Conservation (phyloP, 2,797 vertebrate species). For the Staurois parvus region DNA sequence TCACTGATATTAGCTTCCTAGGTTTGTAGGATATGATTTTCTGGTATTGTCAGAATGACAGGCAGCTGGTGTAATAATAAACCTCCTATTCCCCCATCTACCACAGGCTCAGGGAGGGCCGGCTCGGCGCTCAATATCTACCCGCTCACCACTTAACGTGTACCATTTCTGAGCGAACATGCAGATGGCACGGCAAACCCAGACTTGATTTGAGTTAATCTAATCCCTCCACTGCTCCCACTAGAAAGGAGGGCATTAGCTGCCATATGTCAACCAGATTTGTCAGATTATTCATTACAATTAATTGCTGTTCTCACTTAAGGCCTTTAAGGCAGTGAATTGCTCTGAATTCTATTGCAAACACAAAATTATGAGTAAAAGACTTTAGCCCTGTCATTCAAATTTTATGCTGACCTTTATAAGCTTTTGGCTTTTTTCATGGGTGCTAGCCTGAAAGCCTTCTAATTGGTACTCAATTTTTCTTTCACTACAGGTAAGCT, state of each 20-base stretch:
- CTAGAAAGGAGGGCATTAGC: constrained; percentile 99
- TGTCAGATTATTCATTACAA: constrained; percentile 99
- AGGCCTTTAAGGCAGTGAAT: constrained; percentile 99
- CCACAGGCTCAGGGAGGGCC: constrained; percentile 84
- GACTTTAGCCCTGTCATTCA: constrained; percentile 99
- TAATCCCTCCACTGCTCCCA: constrained; percentile 99
- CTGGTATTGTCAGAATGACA: constrained; percentile 86
- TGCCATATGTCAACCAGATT: constrained; percentile 99
- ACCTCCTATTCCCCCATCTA: constrained; percentile 87
- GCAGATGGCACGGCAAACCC: constrained; percentile 98
- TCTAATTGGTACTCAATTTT: constrained; percentile 96
- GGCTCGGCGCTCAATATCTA: constrained; percentile 86
- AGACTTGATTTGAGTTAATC: constrained; percentile 99
- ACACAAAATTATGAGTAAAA: constrained; percentile 99
- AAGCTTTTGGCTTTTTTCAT: constrained; percentile 96
- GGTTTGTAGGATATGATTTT: constrained; percentile 70
- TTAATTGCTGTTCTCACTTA: constrained; percentile 99
- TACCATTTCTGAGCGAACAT: constrained; percentile 87
- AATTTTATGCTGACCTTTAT: constrained; percentile 99
- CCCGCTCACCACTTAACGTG: constrained; percentile 90
- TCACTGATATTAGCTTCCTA: constrained; percentile 74
- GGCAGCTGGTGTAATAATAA: constrained; percentile 98
- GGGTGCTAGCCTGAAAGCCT: constrained; percentile 94
- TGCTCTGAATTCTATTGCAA: constrained; percentile 99
- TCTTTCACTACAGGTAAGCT: constrained; percentile 89